phyloP scores from a whole-genome alignment of 2,888 invertebrate genomes.

The Troilus luridus region DNA sequence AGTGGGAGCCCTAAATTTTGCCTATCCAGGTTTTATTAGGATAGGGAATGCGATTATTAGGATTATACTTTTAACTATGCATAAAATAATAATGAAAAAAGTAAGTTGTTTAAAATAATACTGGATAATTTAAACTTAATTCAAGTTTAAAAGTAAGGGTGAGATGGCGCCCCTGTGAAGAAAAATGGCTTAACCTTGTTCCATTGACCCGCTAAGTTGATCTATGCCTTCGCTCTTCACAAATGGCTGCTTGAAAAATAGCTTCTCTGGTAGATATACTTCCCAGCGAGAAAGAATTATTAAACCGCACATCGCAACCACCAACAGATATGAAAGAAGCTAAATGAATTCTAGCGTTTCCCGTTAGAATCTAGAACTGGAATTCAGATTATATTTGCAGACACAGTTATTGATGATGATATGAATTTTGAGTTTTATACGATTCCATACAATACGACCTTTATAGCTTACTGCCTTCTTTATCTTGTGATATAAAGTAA shows the following conservation, averaged over 20 bases:
- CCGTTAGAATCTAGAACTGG: not conserved
- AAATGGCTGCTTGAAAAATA: not conserved
- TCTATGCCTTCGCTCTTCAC: not conserved
- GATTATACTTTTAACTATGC: too few relatives aligned
- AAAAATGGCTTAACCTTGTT: not conserved
- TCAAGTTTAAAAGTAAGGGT: too few relatives aligned
- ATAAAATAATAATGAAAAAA: too few relatives aligned
- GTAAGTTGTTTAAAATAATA: too few relatives aligned
- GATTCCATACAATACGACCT: too few relatives aligned
- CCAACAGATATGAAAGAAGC: not conserved
- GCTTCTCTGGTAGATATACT: slow-evolving; percentile 10
- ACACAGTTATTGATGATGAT: not conserved
- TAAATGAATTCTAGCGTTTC: slow-evolving; percentile 7
- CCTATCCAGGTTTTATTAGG: too few relatives aligned
- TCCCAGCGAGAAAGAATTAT: not conserved
- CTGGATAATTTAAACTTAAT: too few relatives aligned
- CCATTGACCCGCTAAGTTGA: slow-evolving; percentile 2
- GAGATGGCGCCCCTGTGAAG: not conserved
- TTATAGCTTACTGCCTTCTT: too few relatives aligned
- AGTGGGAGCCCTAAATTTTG: too few relatives aligned
- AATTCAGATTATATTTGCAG: not conserved
- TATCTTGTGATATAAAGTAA: too few relatives aligned
- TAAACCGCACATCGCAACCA: not conserved
- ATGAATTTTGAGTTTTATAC: too few relatives aligned
- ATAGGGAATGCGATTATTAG: too few relatives aligned